phyloP scores from a whole-genome alignment of 2,113 vertebrate species.

The Gallinago paraguaiae region DNA sequence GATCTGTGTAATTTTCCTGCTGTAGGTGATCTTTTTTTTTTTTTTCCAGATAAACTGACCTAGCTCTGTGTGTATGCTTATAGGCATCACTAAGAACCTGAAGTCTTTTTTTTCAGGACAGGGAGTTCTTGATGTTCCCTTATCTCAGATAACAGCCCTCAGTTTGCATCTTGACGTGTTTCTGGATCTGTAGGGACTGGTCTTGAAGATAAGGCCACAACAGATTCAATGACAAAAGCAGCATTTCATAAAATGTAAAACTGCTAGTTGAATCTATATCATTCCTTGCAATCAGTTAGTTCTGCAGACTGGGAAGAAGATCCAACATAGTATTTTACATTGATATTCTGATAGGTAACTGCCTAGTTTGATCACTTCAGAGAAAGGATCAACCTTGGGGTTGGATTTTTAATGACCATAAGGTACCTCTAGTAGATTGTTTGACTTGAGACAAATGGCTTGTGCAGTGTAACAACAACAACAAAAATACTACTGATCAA shows the following conservation, averaged over 20 bases:
- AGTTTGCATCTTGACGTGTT: not conserved
- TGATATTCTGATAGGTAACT: not conserved
- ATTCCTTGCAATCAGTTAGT: not conserved
- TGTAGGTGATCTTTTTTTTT: not conserved
- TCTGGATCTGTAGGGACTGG: not conserved
- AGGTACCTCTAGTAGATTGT: not conserved
- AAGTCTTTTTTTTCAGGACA: not conserved
- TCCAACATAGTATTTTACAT: not conserved
- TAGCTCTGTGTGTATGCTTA: not conserved
- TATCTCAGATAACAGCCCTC: not conserved
- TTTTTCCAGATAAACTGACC: not conserved
- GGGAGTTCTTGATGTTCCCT: not conserved
- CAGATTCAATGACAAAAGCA: not conserved
- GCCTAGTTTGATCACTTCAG: not conserved
- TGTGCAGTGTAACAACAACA: not conserved
- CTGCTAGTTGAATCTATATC: not conserved
- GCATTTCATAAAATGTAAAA: not conserved
- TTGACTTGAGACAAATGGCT: not conserved
- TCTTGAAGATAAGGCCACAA: not conserved
- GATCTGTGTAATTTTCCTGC: not conserved
- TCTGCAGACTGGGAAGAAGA: not conserved
- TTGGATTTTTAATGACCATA: not conserved
- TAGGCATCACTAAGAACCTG: not conserved
- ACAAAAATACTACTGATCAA: not conserved
- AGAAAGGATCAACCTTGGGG: not conserved